Percentiles rank a stretch among this genome's conserved stretches.
phyloP scores from a whole-genome alignment of 2,888 invertebrate species.

The Euplexia lucipara region DNA sequence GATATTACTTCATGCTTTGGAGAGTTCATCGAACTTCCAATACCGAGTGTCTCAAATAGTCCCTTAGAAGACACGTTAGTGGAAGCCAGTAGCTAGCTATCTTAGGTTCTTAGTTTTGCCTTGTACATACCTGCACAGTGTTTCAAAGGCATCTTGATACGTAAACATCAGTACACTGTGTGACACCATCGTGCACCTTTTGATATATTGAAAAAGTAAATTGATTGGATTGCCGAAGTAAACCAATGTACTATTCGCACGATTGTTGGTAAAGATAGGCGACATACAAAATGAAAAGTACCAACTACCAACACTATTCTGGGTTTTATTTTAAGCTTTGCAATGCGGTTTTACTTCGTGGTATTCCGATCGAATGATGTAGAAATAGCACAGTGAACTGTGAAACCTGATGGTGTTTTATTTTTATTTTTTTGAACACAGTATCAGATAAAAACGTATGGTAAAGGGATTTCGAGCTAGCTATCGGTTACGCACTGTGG shows the following conservation, averaged over 20 bases:
- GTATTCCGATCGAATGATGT: conserved; percentile 48
- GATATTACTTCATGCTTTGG: neutral
- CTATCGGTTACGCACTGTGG: neutral
- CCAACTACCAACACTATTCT: conserved; percentile 22
- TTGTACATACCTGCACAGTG: conserved; percentile 9
- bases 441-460: conserved; percentile 31
- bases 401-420: conserved; percentile 36
- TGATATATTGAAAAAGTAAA: conserved; percentile 26
- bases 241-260: conserved; percentile 43
- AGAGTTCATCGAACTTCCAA: neutral
- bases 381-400: conserved; percentile 59
- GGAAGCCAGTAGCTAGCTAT: neutral
- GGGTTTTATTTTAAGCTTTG: conserved; percentile 56
- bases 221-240: conserved; percentile 25
- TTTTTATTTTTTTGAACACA: conserved; percentile 18
- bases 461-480: conserved; percentile 18
- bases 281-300: conserved; percentile 32
- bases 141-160: conserved; percentile 7
- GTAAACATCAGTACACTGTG: neutral
- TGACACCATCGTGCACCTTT: no score
- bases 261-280: conserved; percentile 30
- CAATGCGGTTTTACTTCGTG: conserved; percentile 54
- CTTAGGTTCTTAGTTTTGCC: neutral
- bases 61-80: no score
- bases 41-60: neutral